Conservation (phyloP, 2,797 vertebrate genomes). For the Peromyscus nudipes region DNA sequence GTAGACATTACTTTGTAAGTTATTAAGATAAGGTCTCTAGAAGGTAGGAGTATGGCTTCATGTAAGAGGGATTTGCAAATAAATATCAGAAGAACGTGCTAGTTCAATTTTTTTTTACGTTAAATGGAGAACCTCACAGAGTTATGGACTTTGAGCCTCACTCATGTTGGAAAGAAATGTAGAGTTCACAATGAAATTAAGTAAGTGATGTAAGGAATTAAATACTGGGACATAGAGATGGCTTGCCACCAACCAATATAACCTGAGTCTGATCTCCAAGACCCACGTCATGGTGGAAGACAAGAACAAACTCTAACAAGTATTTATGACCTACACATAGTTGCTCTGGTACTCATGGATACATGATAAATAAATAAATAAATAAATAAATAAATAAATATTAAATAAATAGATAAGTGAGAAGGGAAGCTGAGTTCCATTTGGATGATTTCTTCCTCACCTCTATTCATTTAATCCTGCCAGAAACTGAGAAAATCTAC, state of each 20-base stretch:
- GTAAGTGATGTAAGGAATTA: not conserved
- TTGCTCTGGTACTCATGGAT: not conserved
- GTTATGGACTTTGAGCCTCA: not conserved
- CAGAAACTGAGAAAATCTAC: constrained; percentile 29
- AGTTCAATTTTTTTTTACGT: not conserved
- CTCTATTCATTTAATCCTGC: not conserved
- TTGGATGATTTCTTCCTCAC: not conserved
- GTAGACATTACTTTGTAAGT: not conserved
- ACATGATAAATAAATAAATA: not conserved
- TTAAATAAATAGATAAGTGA: not conserved
- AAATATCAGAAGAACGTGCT: not conserved
- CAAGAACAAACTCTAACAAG: not conserved
- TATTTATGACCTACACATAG: not conserved
- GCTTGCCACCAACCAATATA: not conserved
- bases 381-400: not conserved
- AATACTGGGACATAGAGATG: not conserved
- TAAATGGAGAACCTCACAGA: not conserved
- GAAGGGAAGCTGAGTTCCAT: not conserved
- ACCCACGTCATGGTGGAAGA: not conserved
- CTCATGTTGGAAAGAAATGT: not conserved
- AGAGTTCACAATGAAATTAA: not conserved
- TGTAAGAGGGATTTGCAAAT: not conserved
- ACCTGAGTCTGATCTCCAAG: not conserved
- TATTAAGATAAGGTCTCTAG: not conserved
- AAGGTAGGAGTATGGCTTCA: not conserved